Evolutionary conservation across 1,140 invertebrate genomes (phyloP).

Genomic region (Megathymus violae): DNA sequence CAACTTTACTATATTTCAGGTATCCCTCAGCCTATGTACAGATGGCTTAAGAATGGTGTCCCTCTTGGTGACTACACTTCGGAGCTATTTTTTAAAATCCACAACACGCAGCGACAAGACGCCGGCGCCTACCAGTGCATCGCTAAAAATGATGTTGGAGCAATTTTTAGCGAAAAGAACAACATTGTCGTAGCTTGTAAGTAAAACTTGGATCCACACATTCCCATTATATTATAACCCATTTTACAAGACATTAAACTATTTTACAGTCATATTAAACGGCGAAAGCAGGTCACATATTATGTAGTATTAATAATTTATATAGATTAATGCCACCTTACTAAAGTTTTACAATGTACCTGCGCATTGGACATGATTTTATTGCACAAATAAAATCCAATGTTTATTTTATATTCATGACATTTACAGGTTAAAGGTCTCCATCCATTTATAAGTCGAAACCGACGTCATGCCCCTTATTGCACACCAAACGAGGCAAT

Average conservation of each 20-base stretch:
- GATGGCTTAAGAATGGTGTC: conserved; percentile 94
- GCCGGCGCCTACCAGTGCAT: conserved; percentile 96
- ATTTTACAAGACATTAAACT: background rate
- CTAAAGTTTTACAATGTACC: too few relatives aligned
- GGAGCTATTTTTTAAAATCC: conserved; percentile 92
- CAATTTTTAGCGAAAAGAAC: conserved; percentile 95
- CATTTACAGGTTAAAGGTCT: too few relatives aligned
- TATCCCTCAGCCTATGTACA: conserved; percentile 93
- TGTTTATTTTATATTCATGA: too few relatives aligned
- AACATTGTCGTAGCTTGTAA: conserved; percentile 95
- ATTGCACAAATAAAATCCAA: too few relatives aligned
- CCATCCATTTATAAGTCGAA: too few relatives aligned
- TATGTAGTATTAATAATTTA: background rate
- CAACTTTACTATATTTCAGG: conserved; percentile 83
- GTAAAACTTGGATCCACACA: conserved; percentile 71
- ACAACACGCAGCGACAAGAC: conserved; percentile 90
- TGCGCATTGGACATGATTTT: too few relatives aligned
- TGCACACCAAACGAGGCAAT: too few relatives aligned
- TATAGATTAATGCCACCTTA: background rate
- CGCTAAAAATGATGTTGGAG: conserved; percentile 94
- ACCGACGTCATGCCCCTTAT: too few relatives aligned
- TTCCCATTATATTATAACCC: background rate
- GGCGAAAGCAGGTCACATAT: background rate
- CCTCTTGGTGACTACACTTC: conserved; percentile 89
- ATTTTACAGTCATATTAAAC: conserved; percentile 8